These are phyloP conservation scores for Clunio marinus DNA, from an alignment of 2,888 invertebrate species.

Conservation along the genomic window DNA sequence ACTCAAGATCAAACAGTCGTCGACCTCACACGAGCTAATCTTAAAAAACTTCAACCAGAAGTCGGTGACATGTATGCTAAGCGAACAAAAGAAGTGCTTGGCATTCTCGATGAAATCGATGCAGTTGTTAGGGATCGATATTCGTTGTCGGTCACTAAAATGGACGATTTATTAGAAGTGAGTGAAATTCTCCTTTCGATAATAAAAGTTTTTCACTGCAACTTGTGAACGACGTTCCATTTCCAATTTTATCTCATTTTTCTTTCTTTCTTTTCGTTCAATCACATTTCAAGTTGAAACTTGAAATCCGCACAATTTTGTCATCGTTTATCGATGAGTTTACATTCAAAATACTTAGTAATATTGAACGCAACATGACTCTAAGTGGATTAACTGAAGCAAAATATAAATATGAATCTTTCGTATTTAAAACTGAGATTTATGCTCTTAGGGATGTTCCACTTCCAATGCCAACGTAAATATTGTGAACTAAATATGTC, in stretches of 20 bases:
- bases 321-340: constrained; percentile 49
- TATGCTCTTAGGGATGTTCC: constrained; percentile 47
- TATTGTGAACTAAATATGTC: not conserved
- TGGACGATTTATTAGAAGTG: constrained; percentile 44
- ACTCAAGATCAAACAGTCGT: constrained; percentile 48
- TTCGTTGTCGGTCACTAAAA: constrained; percentile 43
- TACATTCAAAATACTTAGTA: constrained; percentile 49
- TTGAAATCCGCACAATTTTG: constrained; percentile 47
- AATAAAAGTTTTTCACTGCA: too few species aligned
- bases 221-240: too few species aligned
- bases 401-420: constrained; percentile 48
- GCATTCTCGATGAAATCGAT: constrained; percentile 49
- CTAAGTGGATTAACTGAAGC: constrained; percentile 42
- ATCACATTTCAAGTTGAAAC: too few species aligned
- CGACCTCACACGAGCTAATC: constrained; percentile 46
- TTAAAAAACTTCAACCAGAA: constrained; percentile 47
- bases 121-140: constrained; percentile 44
- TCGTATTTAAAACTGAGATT: constrained; percentile 48
- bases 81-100: constrained; percentile 48
- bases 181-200: too few species aligned
- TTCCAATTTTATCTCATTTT: too few species aligned
- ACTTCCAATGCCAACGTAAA: constrained; percentile 27
- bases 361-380: constrained; percentile 52
- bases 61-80: constrained; percentile 49
- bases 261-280: not conserved